Conservation (phyloP, 2,888 invertebrate species). For the Blera fallax region DNA sequence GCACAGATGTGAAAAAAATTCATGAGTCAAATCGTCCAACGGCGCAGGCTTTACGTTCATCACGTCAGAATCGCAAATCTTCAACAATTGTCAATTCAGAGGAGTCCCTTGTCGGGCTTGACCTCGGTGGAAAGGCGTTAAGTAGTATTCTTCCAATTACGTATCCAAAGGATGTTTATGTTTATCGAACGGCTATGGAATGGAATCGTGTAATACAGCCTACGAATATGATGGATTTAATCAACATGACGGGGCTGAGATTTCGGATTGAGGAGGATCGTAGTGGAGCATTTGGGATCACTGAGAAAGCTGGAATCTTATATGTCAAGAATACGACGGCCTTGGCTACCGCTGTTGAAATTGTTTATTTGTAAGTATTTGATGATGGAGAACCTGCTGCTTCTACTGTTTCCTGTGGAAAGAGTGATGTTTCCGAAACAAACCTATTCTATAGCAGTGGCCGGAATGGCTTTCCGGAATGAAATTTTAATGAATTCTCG, state of each 20-base stretch:
- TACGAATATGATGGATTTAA: conserved; percentile 76
- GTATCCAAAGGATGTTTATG: conserved; percentile 79
- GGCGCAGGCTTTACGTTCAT: conserved; percentile 77
- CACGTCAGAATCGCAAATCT: conserved; percentile 73
- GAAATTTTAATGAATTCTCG: no score
- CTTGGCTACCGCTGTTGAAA: conserved; percentile 81
- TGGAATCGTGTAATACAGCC: conserved; percentile 83
- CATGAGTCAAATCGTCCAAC: conserved; percentile 78
- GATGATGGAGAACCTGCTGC: no score
- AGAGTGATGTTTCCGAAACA: no score
- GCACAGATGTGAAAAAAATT: conserved; percentile 77
- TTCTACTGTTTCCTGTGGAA: no score
- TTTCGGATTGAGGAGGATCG: conserved; percentile 79
- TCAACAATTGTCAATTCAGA: conserved; percentile 76
- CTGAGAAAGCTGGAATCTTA: conserved; percentile 83
- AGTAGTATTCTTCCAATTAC: conserved; percentile 74
- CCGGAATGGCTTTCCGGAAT: no score
- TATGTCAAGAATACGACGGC: conserved; percentile 83
- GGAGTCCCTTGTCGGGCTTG: conserved; percentile 73
- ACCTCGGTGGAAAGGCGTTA: conserved; percentile 60
- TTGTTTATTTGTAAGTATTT: conserved; percentile 79
- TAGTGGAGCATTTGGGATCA: conserved; percentile 83
- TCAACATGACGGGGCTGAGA: conserved; percentile 75
- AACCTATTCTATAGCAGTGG: no score
- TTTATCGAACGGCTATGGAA: conserved; percentile 81